Evolutionary conservation across 2,888 invertebrate genomes (phyloP).

Genomic region (Rhodophaea formosa): DNA sequence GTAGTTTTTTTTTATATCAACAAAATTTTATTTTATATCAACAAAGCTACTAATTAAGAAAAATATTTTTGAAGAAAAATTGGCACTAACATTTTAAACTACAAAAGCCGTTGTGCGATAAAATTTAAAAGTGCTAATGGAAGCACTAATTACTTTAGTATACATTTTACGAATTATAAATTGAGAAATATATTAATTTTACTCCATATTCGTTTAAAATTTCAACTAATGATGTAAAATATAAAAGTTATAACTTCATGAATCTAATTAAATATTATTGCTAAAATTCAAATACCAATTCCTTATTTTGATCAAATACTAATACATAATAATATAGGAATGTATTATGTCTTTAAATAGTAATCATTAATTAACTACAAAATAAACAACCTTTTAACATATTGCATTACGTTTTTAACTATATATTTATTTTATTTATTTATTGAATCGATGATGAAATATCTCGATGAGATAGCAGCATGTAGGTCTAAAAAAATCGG

Average conservation of each 20-base stretch:
- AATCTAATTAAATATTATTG: not conserved
- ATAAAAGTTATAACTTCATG: not conserved
- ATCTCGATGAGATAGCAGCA: too few species aligned
- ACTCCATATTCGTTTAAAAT: not conserved
- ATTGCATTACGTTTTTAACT: not conserved
- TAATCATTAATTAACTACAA: not conserved
- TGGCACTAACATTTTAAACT: conserved; percentile 36
- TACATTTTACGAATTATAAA: not conserved
- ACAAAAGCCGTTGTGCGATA: conserved; percentile 1
- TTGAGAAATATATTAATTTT: not conserved
- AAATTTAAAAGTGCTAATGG: not conserved
- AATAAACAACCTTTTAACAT: not conserved
- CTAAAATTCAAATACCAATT: not conserved
- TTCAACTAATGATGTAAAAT: not conserved
- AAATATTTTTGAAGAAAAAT: conserved; percentile 20
- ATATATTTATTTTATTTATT: too few species aligned
- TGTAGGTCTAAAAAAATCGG: too few species aligned
- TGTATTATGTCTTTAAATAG: not conserved
- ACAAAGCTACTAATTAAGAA: conserved; percentile 28
- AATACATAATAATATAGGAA: not conserved
- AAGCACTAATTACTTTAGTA: not conserved
- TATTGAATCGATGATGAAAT: too few species aligned
- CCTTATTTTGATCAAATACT: not conserved
- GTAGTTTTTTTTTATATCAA: conserved; percentile 29
- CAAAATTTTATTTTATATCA: conserved; percentile 31